Evolutionary conservation across 1,140 invertebrate genomes (phyloP).

Genomic region (Whitmania pigra): DNA sequence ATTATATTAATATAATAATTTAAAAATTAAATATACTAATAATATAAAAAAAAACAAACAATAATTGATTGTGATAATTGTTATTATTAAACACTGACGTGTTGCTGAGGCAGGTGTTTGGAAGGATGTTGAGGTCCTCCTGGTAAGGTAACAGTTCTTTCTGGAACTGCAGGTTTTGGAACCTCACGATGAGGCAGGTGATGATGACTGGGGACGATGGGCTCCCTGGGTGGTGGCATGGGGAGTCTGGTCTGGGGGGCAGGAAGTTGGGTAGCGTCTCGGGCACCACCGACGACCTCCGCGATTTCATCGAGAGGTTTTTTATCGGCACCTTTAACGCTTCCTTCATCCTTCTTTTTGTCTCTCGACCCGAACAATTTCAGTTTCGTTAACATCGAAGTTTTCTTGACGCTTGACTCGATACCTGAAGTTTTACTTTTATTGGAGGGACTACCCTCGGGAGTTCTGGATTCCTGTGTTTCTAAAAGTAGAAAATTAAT

Average conservation of each 20-base stretch:
- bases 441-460: not conserved
- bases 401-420: not conserved
- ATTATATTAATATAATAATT: too few species aligned
- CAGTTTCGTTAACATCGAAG: conserved; percentile 4
- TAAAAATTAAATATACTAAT: too few species aligned
- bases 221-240: not conserved
- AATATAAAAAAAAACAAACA: too few species aligned
- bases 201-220: not conserved
- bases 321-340: not conserved
- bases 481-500: too few species aligned
- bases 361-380: conserved; percentile 1
- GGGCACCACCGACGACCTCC: not conserved
- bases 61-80: too few species aligned
- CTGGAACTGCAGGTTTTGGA: too few species aligned
- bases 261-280: not conserved
- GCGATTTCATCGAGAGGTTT: not conserved
- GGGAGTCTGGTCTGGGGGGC: not conserved
- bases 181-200: too few species aligned
- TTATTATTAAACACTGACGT: too few species aligned
- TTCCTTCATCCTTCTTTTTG: not conserved
- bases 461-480: too few species aligned
- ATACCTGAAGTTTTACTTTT: not conserved
- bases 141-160: too few species aligned
- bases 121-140: too few species aligned
- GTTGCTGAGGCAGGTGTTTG: too few species aligned